Percentiles rank a stretch among this genome's conserved stretches.
Evolutionary conservation across 2,888 invertebrate genomes (phyloP).

Genomic region (Drosophila meridiana): DNA sequence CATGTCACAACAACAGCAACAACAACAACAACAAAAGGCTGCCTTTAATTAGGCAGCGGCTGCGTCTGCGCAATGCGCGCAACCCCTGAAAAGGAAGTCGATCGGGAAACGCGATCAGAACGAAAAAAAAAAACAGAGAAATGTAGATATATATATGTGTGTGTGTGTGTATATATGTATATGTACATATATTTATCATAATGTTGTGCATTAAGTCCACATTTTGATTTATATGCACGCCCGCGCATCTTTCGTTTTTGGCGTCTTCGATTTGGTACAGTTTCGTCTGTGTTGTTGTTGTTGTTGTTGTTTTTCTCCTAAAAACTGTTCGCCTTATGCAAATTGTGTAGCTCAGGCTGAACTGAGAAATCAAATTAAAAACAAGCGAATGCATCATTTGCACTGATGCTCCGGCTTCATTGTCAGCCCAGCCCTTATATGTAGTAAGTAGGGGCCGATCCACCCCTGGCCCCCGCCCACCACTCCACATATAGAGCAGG

Average conservation of each 20-base stretch:
- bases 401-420: conserved; percentile 22
- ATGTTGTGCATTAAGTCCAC: conserved; percentile 73
- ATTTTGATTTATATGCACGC: conserved; percentile 84
- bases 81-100: conserved; percentile 54
- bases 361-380: conserved; percentile 71
- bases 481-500: conserved; percentile 13
- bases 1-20: conserved; percentile 40
- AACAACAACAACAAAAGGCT: conserved; percentile 19
- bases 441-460: neutral
- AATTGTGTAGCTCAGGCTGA: conserved; percentile 40
- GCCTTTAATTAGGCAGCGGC: conserved; percentile 49
- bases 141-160: neutral
- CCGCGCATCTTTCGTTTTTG: conserved; percentile 73
- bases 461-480: neutral
- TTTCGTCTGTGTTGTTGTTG: conserved; percentile 12
- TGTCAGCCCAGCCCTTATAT: conserved; percentile 42
- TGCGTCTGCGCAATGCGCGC: conserved; percentile 49
- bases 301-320: conserved; percentile 38
- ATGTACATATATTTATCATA: conserved; percentile 1
- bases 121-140: neutral
- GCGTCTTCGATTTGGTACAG: conserved; percentile 45
- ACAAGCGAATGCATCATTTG: conserved; percentile 63
- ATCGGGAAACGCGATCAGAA: conserved; percentile 29
- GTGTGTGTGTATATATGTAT: neutral
- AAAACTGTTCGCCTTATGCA: conserved; percentile 50